Conservation (phyloP, 2,113 vertebrate genomes). For the Vimba vimba region DNA sequence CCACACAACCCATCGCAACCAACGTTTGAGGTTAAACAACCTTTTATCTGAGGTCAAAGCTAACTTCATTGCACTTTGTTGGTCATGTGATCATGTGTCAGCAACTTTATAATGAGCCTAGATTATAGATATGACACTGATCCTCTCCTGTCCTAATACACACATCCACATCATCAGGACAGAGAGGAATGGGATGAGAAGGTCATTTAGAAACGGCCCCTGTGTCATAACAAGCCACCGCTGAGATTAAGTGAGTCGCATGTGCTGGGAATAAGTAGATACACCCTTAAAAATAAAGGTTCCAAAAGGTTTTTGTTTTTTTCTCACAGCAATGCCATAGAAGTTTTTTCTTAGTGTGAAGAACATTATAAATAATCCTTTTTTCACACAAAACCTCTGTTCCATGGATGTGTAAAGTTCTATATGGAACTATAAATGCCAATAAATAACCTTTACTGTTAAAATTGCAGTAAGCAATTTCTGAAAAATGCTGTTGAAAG, state of each 20-base stretch:
- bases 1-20: not conserved
- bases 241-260: not conserved
- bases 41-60: not conserved
- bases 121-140: conserved; percentile 37
- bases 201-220: not conserved
- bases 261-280: too few relatives aligned
- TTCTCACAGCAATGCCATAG: too few relatives aligned
- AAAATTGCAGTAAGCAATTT: too few relatives aligned
- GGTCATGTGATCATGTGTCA: conserved; percentile 30
- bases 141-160: not conserved
- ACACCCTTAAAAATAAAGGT: too few relatives aligned
- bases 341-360: too few relatives aligned
- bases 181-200: not conserved
- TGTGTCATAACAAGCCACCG: not conserved
- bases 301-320: too few relatives aligned
- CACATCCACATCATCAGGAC: conserved; percentile 1
- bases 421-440: too few relatives aligned
- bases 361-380: too few relatives aligned
- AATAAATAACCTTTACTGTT: too few relatives aligned
- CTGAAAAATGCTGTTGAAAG: too few relatives aligned
- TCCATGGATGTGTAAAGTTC: too few relatives aligned
- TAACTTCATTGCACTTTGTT: not conserved
- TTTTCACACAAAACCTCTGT: too few relatives aligned
- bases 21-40: not conserved
- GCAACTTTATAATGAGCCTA: not conserved